Evolutionary conservation across 2,797 vertebrate species (phyloP).

Genomic region (Pelodytes ibericus): DNA sequence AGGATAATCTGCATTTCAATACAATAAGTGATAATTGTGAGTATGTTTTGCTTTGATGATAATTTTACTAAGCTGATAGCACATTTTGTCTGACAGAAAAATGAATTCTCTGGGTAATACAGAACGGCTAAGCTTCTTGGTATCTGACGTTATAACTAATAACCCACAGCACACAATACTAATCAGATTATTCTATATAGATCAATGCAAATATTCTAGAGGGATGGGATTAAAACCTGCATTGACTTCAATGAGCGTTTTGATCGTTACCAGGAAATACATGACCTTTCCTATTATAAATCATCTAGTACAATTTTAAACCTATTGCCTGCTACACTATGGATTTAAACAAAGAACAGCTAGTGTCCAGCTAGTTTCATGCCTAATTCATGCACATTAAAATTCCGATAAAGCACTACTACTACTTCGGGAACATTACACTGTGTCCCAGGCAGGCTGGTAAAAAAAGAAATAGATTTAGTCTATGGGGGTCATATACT

Average conservation of each 20-base stretch:
- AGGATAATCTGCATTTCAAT: background rate
- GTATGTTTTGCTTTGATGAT: background rate
- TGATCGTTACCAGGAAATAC: conserved; percentile 5
- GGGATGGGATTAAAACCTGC: conserved; percentile 29
- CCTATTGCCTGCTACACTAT: background rate
- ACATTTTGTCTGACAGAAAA: conserved; percentile 14
- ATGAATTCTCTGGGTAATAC: conserved; percentile 10
- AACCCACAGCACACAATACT: conserved; percentile 25
- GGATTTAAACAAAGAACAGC: too few relatives aligned
- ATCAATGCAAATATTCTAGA: conserved; percentile 9
- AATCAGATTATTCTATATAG: conserved; percentile 42
- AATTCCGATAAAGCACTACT: too few relatives aligned
- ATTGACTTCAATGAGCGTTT: conserved; percentile 18
- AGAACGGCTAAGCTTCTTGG: conserved; percentile 21
- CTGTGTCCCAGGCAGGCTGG: too few relatives aligned
- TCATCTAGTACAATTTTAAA: background rate
- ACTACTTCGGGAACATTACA: too few relatives aligned
- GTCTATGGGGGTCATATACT: too few relatives aligned
- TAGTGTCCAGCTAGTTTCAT: too few relatives aligned
- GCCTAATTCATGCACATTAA: too few relatives aligned
- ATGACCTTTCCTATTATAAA: background rate
- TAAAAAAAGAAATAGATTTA: too few relatives aligned
- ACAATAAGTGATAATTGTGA: background rate
- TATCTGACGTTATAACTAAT: conserved; percentile 31
- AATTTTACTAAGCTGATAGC: background rate